A percentile compares a stretch with the other conserved stretches of the same genome.
These are phyloP conservation scores for Folsomia candida DNA, from an alignment of 2,888 invertebrate species.

Conservation along the genomic window DNA sequence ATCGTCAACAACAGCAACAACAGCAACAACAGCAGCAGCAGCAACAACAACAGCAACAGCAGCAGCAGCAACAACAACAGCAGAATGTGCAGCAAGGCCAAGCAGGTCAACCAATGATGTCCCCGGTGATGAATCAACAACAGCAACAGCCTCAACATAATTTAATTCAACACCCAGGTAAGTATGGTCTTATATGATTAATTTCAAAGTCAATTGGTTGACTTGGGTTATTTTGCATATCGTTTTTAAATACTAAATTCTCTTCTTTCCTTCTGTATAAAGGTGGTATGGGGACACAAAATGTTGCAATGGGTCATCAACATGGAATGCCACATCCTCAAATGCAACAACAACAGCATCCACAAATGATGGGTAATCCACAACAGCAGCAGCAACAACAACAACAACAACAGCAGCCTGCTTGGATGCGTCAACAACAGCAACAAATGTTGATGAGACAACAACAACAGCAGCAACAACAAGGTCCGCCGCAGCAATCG, in stretches of 20 bases:
- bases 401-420: conserved; percentile 32
- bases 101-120: conserved; percentile 36
- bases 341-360: conserved; percentile 50
- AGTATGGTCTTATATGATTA: no score
- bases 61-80: conserved; percentile 59
- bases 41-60: conserved; percentile 46
- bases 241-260: background rate
- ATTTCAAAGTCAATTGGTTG: no score
- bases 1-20: conserved; percentile 63
- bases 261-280: background rate
- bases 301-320: conserved; percentile 47
- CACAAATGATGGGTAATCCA: conserved; percentile 48
- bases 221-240: no score
- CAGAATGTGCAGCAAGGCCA: conserved; percentile 19
- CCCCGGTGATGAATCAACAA: conserved; percentile 35
- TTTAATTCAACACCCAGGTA: conserved; percentile 47
- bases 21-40: conserved; percentile 52
- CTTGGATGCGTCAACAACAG: conserved; percentile 53
- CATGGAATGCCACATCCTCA: conserved; percentile 49
- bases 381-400: conserved; percentile 48
- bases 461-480: conserved; percentile 55
- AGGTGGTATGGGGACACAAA: conserved; percentile 39
- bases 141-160: conserved; percentile 50
- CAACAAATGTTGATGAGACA: conserved; percentile 53
- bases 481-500: conserved; percentile 52